Conservation (phyloP, 2,888 invertebrate genomes). For the Anthophora plumipes region DNA sequence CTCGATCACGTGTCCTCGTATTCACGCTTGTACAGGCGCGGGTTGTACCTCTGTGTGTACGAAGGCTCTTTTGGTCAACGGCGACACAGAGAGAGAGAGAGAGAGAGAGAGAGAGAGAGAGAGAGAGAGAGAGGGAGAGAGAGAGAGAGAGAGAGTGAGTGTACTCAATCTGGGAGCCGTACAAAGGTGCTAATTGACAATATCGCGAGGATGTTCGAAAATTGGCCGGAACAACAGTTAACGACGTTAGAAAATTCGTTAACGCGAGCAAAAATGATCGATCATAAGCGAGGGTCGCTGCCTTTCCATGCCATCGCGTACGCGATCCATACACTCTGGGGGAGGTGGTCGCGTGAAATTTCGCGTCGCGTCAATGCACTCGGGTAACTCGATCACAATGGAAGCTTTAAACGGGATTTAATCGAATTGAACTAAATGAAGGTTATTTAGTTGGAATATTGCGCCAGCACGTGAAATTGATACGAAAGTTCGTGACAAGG, state of each 20-base stretch:
- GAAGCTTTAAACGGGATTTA: slow-evolving; percentile 43
- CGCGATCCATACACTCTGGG: not conserved
- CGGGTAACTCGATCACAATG: slow-evolving; percentile 50
- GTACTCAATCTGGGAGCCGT: not conserved
- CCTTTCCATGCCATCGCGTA: not conserved
- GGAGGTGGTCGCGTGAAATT: slow-evolving; percentile 31
- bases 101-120: slow-evolving; percentile 38
- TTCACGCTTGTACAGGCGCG: slow-evolving; percentile 32
- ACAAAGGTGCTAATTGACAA: slow-evolving; percentile 58
- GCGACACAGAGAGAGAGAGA: slow-evolving; percentile 31
- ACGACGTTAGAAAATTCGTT: slow-evolving; percentile 54
- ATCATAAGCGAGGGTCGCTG: slow-evolving; percentile 12
- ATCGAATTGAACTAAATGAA: slow-evolving; percentile 44
- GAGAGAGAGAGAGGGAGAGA: slow-evolving; percentile 39
- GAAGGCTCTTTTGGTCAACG: slow-evolving; percentile 33
- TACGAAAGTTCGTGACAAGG: slow-evolving; percentile 15
- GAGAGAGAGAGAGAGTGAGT: slow-evolving; percentile 37
- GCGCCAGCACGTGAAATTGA: slow-evolving; percentile 30
- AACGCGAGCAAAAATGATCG: slow-evolving; percentile 43
- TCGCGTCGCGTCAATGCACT: slow-evolving; percentile 21
- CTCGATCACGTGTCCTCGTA: slow-evolving; percentile 17
- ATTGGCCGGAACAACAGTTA: slow-evolving; percentile 23
- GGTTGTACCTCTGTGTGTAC: not conserved
- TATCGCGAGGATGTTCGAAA: slow-evolving; percentile 46
- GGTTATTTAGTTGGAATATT: slow-evolving; percentile 51